Evolutionary conservation across 2,797 vertebrate species (phyloP), one percentile per base, ranked within the genome.

Genomic region (Halcyon leucocephala): DNA sequence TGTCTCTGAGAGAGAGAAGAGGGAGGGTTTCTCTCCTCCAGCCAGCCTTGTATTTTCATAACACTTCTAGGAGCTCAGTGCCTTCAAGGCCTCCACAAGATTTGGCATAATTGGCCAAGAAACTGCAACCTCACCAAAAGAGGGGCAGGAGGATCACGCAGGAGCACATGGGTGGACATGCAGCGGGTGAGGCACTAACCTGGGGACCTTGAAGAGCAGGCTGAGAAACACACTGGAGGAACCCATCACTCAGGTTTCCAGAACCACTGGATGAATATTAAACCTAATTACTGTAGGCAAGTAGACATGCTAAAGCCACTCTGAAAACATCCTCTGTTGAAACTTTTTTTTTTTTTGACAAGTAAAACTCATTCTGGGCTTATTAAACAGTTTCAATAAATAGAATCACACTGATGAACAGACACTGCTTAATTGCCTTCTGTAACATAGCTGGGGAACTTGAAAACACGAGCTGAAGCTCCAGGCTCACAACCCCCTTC

Each of bases 151-250:
- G 25, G 25, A 67, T 71, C 26, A 37, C 0, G 0, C 55, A 52
- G 51, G 37, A 73, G 19, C 49, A 44, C 14, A 8, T 0, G 7
- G 14, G 28, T 5, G 4, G 37, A 35, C 21, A 3, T 26, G 57
- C 49, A 60, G 62, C 21, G 46, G 42, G 57, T 60, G 57, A 31
- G 35, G 24, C 35, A 2, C 26, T 49, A 17, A 55, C 52, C 13
- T 35, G 6, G 48, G 67, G 20, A 73, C 58, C 22, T 18, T 69
- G 66, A 82, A 65, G 62, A 66, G 21, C 58, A 33, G 52, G 14
- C 51, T 25, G 54, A 84, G 49, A 49, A 62, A 37, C 9, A 4
- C 2, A 0, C 12, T 0, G 0, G 18, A 6, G 21, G 17, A 54
- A 55, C 20, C 20, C 48, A 3, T 71, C 2, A 3, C 74, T 35